Evolutionary conservation across 2,888 invertebrate species (phyloP), one percentile per base, ranked within the genome.

Genomic region (Coecobrya sp.): DNA sequence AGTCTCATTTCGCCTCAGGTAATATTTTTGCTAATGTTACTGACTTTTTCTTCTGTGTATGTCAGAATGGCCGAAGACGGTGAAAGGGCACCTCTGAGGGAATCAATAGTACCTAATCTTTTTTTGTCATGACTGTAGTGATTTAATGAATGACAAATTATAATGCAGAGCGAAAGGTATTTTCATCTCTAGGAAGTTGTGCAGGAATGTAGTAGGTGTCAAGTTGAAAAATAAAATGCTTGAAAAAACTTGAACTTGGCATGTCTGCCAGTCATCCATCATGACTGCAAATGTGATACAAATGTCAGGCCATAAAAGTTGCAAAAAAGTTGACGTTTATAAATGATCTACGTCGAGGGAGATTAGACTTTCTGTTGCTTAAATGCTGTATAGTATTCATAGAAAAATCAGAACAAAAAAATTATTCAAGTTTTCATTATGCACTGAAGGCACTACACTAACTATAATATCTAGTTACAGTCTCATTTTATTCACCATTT

Each of bases 1-100:
- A 96, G 96, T 94, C 95, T 96, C 45, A 96, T 96, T 94, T 96
- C 96, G 8, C 96, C 96, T 89, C 96, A 96, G 95, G 96, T 96
- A 95, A 95, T 4, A 55, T n/a, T n/a, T 55, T 16, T 55, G n/a
- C 19, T n/a, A 16, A 52, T 3, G 55, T 55, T n/a, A n/a, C 0
- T 55, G 3, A n/a, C 19, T n/a, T 55, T 36, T 52, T 2, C 11
- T 52, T 52, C 10, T n/a, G 55, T n/a, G 55, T n/a, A 36, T 2
- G 36, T 7, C 36, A 36, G 7, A 36, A 7, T 36, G 36, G 36
- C 2, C 7, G 36, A 7, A n/a, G 4, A n/a, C n/a, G 55, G 55
- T 55, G 55, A 55, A 55, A 55, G 55, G 55, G 55, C 55, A 55
- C 36, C 36, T 36, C n/a, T n/a, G n/a, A n/a, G n/a, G n/a, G 36